These are phyloP conservation scores for Nannoperca obscura DNA, from an alignment of 2,797 vertebrate species.

Conservation along the genomic window DNA sequence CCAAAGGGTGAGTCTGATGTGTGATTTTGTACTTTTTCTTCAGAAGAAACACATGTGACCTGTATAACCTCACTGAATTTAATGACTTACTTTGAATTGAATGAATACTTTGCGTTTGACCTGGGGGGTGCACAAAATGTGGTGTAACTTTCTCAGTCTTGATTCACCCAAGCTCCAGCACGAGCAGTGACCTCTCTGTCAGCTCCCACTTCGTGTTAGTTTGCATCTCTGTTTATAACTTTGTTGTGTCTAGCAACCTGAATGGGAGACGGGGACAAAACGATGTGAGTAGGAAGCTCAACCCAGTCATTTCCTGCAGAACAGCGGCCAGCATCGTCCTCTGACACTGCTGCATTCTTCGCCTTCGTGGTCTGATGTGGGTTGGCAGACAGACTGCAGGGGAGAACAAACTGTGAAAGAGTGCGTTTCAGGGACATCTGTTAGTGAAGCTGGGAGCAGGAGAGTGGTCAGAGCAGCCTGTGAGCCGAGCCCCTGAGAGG, in stretches of 20 bases:
- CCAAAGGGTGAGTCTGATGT: constrained; percentile 92
- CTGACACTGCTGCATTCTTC: constrained; percentile 73
- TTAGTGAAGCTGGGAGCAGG: constrained; percentile 59
- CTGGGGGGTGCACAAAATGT: constrained; percentile 16
- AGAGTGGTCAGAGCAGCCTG: constrained; percentile 54
- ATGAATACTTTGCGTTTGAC: constrained; percentile 22
- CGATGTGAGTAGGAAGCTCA: constrained; percentile 68
- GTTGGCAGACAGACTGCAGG: constrained; percentile 69
- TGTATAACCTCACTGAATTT: constrained; percentile 2
- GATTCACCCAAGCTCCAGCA: constrained; percentile 22
- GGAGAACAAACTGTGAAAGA: constrained; percentile 63
- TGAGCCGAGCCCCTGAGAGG: constrained; percentile 40
- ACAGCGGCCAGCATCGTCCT: constrained; percentile 55
- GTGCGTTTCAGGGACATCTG: constrained; percentile 78
- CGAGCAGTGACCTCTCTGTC: constrained; percentile 24
- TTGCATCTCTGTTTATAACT: constrained; percentile 53
- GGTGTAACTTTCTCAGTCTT: constrained; percentile 19
- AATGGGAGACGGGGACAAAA: constrained; percentile 52
- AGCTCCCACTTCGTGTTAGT: constrained; percentile 23
- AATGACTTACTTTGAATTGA: neutral
- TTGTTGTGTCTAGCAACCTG: constrained; percentile 68
- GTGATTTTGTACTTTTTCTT: constrained; percentile 4
- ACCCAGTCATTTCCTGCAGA: constrained; percentile 73
- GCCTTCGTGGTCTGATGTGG: constrained; percentile 64
- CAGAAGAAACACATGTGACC: neutral